phyloP scores from a whole-genome alignment of 2,113 vertebrate genomes.

The Puntigrus tetrazona region DNA sequence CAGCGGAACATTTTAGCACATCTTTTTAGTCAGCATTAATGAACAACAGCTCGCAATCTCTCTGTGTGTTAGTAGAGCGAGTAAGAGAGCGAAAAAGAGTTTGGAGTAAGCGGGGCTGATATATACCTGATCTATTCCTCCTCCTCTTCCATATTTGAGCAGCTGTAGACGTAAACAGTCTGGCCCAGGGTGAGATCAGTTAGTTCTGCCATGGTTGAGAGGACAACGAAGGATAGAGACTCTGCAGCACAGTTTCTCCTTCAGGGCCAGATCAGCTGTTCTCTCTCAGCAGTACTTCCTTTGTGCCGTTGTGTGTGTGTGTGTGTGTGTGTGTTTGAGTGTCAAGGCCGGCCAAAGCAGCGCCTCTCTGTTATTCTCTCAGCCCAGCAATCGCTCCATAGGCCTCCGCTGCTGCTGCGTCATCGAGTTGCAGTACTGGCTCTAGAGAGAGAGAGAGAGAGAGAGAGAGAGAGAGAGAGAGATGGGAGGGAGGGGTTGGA shows the following conservation, averaged over 20 bases:
- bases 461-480: slow-evolving; percentile 70
- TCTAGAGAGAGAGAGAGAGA: slow-evolving; percentile 46
- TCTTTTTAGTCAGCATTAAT: slow-evolving; percentile 20
- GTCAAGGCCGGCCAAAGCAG: slow-evolving; percentile 55
- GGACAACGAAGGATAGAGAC: slow-evolving; percentile 14
- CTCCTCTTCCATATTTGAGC: slow-evolving; percentile 30
- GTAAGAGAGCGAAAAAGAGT: slow-evolving; percentile 14
- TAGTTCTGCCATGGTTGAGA: slow-evolving; percentile 19
- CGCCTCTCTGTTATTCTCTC: slow-evolving; percentile 57
- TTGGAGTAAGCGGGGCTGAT: neutral
- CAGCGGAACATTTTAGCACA: neutral
- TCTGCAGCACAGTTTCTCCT: slow-evolving; percentile 25
- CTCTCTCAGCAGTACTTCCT: slow-evolving; percentile 25
- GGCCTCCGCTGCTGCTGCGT: slow-evolving; percentile 66
- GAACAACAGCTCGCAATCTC: slow-evolving; percentile 3
- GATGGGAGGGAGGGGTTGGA: slow-evolving; percentile 63
- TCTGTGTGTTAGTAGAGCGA: slow-evolving; percentile 15
- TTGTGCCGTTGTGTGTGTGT: slow-evolving; percentile 11
- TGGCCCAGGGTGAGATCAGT: neutral
- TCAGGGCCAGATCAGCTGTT: slow-evolving; percentile 39
- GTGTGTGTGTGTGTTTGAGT: slow-evolving; percentile 50
- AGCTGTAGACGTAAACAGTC: slow-evolving; percentile 18
- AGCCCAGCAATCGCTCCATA: slow-evolving; percentile 60
- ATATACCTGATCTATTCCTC: slow-evolving; percentile 43
- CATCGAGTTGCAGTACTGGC: slow-evolving; percentile 45